Percentiles rank a stretch among this genome's conserved stretches.
Conservation (phyloP, 2,888 invertebrate genomes). For the Cryptocephalus primarius region DNA sequence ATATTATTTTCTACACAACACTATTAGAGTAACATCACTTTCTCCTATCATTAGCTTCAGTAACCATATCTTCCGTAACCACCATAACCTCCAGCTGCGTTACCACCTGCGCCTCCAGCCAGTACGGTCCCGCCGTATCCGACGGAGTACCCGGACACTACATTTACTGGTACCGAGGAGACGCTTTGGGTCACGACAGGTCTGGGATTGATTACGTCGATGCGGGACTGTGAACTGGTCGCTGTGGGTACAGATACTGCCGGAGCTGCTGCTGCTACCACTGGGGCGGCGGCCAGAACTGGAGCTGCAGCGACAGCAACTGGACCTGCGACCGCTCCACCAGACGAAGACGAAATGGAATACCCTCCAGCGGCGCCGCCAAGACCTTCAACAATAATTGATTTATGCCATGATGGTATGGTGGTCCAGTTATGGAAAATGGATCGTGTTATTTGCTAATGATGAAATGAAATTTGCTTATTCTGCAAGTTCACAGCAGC, state of each 20-base stretch:
- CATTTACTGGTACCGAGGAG: neutral
- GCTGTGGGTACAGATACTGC: neutral
- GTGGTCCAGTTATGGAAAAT: too few species aligned
- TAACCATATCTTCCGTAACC: neutral
- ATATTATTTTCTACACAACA: too few species aligned
- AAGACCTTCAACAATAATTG: too few species aligned
- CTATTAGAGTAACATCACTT: too few species aligned
- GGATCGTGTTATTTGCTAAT: too few species aligned
- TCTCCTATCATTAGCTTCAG: neutral
- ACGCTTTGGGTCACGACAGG: neutral
- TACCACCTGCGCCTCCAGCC: neutral
- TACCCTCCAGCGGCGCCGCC: neutral
- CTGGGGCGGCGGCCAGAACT: neutral
- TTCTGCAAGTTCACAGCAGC: too few species aligned
- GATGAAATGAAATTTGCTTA: too few species aligned
- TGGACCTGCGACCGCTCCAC: neutral
- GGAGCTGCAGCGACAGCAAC: neutral
- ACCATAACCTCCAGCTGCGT: neutral
- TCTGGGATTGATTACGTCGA: constrained; percentile 1
- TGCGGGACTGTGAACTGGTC: constrained; percentile 1
- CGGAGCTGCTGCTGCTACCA: neutral
- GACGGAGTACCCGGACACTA: neutral
- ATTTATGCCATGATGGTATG: too few species aligned
- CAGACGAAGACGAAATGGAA: neutral
- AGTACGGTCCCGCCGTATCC: neutral